Evolutionary conservation across 2,113 vertebrate species (phyloP), one percentile per base, ranked within the genome.

Genomic region (Macrotis lagotis): DNA sequence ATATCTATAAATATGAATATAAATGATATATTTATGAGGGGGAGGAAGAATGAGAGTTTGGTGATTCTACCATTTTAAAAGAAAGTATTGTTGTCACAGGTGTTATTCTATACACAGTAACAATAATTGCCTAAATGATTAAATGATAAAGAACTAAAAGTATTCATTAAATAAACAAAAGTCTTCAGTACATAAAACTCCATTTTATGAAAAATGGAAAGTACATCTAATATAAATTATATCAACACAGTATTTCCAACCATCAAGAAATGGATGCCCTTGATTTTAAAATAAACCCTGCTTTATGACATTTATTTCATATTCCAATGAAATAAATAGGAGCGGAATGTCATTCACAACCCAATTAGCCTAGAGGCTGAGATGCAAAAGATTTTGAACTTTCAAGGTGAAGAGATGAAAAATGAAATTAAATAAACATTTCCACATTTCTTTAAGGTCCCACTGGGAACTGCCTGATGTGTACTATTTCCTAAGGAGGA

Each of bases 401-500:
- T 98, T 97, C 89, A 97, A 97, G 96, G 92, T 93, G 91, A 98
- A 97, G 53, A 95, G 55, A 97, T 88, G 66, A 96, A 98, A 97
- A 97, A 94, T 92, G 90, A 94, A 98, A 93, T 50, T 31, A 97
- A 47, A 50, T 55, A 93, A 93, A 26, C 5, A 90, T 3, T 91
- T 97, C 90, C 89, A 94, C 19, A 96, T 98, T 97, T 95, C 25
- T 95, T 92, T 97, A 95, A 26, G 1, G 37, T 97, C 91, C 93
- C 66, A 25, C 50, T 92, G 92, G 96, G 19, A 96, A 88, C 93
- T 96, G 92, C 95, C 88, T 94, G 89, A 97, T 96, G 66, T 93
- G 96, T 95, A 93, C 8, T 95, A 88, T 83, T 96, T 97, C 96
- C 94, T 97, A 95, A 90, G 91, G 91, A 97, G 97, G 95, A 97